Percentiles rank a stretch among this genome's conserved stretches.
These are phyloP conservation scores for Columba janthina DNA, from an alignment of 2,113 vertebrate species.

Conservation along the genomic window DNA sequence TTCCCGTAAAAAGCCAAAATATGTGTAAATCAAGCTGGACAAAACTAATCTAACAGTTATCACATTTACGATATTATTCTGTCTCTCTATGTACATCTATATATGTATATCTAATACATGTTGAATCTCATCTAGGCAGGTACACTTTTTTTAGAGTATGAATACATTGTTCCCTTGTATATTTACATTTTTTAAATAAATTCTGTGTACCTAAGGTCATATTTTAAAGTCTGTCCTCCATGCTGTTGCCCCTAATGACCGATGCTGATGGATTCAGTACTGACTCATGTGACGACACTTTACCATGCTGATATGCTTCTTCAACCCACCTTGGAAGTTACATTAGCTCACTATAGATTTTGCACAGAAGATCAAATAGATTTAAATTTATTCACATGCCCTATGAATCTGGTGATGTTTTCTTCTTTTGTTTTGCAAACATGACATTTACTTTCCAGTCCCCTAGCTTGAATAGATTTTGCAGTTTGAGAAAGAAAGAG, in stretches of 20 bases:
- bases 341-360: constrained; percentile 41
- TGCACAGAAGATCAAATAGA: constrained; percentile 37
- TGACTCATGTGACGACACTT: background rate
- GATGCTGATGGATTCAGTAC: background rate
- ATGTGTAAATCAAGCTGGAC: background rate
- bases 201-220: background rate
- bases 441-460: constrained; percentile 45
- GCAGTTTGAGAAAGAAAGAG: background rate
- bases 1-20: background rate
- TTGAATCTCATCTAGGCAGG: background rate
- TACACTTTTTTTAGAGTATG: background rate
- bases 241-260: background rate
- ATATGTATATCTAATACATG: background rate
- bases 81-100: background rate
- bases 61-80: background rate
- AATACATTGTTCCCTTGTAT: background rate
- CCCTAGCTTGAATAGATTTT: constrained; percentile 50
- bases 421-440: constrained; percentile 54
- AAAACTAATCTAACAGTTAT: background rate
- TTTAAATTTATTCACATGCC: constrained; percentile 58
- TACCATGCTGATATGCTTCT: background rate
- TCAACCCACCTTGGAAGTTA: background rate
- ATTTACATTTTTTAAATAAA: background rate
- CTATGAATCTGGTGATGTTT: constrained; percentile 31
- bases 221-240: background rate